These are phyloP conservation scores for Camptogramma bilineatum DNA, from an alignment of 2,888 invertebrate species.

Conservation along the genomic window DNA sequence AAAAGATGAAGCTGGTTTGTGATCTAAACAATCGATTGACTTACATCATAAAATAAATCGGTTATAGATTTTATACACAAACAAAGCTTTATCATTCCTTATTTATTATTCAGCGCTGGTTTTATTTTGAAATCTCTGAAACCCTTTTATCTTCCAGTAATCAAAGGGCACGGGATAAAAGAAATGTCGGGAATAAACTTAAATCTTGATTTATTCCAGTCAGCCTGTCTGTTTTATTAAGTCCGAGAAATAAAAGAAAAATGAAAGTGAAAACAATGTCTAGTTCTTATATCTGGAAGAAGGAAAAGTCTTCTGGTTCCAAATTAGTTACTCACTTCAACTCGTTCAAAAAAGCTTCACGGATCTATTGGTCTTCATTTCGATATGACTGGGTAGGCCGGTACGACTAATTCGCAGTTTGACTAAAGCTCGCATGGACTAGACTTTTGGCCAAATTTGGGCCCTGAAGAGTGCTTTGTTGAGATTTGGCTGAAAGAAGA, in stretches of 20 bases:
- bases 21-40: conserved; percentile 6
- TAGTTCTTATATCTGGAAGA: neutral
- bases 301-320: neutral
- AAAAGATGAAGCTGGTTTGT: neutral
- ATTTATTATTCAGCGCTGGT: conserved; percentile 23
- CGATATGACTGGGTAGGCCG: too few species aligned
- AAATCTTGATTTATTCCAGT: conserved; percentile 9
- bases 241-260: neutral
- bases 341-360: too few species aligned
- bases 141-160: conserved; percentile 20
- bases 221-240: conserved; percentile 2
- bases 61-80: conserved; percentile 1
- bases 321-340: too few species aligned
- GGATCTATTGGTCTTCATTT: too few species aligned
- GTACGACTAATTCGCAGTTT: too few species aligned
- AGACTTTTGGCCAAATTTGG: too few species aligned
- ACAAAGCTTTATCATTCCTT: conserved; percentile 11
- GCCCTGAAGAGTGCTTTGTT: too few species aligned
- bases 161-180: conserved; percentile 14
- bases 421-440: too few species aligned
- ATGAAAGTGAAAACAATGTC: neutral
- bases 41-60: conserved; percentile 2
- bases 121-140: conserved; percentile 8
- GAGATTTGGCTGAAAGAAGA: too few species aligned
- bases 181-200: conserved; percentile 3